Conservation (phyloP, 2,888 invertebrate genomes). For the Tetramorium bicarinatum region DNA sequence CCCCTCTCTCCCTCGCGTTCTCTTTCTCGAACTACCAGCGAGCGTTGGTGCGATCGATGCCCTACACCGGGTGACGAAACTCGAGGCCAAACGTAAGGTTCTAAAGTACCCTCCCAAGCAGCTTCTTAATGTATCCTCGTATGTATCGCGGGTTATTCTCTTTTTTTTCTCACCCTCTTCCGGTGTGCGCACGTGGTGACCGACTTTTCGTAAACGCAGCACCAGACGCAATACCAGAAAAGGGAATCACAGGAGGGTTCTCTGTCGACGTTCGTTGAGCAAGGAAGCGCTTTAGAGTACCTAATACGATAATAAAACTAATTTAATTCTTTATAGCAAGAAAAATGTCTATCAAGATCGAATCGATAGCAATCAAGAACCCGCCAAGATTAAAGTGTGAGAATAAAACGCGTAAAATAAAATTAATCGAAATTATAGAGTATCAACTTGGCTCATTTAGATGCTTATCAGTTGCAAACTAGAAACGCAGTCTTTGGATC, state of each 20-base stretch:
- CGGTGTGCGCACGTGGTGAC: not conserved
- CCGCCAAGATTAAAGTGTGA: not conserved
- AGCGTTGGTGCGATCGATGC: conserved; percentile 70
- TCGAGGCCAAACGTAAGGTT: conserved; percentile 36
- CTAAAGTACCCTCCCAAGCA: conserved; percentile 25
- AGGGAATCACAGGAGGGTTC: not conserved
- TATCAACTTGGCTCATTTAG: not conserved
- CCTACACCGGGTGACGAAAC: conserved; percentile 61
- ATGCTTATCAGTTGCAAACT: not conserved
- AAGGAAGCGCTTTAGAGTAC: not conserved
- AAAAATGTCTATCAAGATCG: not conserved
- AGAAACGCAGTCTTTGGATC: not conserved
- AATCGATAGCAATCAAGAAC: not conserved
- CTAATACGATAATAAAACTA: not conserved
- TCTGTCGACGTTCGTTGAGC: not conserved
- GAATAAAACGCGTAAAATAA: not conserved
- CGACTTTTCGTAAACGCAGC: conserved; percentile 23
- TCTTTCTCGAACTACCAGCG: conserved; percentile 17
- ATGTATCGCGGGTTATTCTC: not conserved
- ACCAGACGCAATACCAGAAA: not conserved
- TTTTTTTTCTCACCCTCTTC: not conserved
- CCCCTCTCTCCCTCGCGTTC: conserved; percentile 22
- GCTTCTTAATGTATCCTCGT: conserved; percentile 23
- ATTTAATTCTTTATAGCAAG: not conserved
- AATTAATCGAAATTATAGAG: not conserved